Base-by-base conservation (phyloP, 2,888 invertebrate species). In the Calliphora vomitoria region DNA sequence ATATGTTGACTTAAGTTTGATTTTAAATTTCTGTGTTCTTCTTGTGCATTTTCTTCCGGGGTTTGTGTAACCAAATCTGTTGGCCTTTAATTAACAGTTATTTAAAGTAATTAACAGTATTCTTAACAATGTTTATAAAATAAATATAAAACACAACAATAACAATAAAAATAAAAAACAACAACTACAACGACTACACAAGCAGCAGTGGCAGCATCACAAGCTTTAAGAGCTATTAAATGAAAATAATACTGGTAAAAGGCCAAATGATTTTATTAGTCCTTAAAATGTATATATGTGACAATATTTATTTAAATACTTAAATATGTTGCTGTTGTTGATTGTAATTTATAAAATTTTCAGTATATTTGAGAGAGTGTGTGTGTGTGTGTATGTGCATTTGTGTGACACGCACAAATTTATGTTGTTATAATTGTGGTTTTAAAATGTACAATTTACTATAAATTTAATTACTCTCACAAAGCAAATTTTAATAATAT, bases 21-120 rank as follows among this genome's bases (percentile, higher is more conserved):
- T 47, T 58, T 68, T 60, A 13, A 18, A 35, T 58, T 11, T 58
- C 4, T 71, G 62, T 38, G 11, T 58, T 41, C 18, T 10, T 35
- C n/a, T 31, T 13, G 2, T 13, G 50, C 13, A 10, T 58, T 11
- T 13, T n/a, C 31, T 53, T 25, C 3, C 13, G 18, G 11, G 6
- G 38, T 38, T 41, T 64, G 15, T 72, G 20, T 58, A 78, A 78
- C 44, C 62, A 79, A 68, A 75, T 72, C 66, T 83, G 76, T 71
- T 69, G 75, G 83, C 53, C 76, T 81, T 80, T 83, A 87, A 87
- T 87, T 81, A 84, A 62, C 80, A 80, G 80, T 84, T 84, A 72
- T 84, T 84, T 81, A 66, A 84, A 72, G 84, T 81, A 87, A 84
- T 84, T 80, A 80, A 81, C 80, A 80, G 53, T 66, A 38, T 50